phyloP scores from a whole-genome alignment of 2,888 invertebrate species.

The Platycnemis pennipes region DNA sequence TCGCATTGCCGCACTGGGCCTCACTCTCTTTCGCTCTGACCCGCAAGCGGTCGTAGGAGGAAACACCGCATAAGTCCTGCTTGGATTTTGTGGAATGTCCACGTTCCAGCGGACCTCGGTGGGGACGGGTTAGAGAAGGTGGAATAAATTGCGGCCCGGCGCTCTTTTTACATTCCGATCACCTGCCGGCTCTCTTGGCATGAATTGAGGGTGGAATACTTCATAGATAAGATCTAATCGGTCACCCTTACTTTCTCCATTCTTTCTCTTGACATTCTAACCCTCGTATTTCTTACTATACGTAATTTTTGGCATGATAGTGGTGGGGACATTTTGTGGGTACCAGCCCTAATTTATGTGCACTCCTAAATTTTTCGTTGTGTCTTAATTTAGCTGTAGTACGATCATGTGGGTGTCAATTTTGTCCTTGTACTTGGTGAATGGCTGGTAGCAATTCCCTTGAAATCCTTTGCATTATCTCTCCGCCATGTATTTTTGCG shows the following conservation, averaged over 20 bases:
- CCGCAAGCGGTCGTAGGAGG: not conserved
- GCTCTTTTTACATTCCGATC: constrained; percentile 47
- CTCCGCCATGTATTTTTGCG: too few relatives aligned
- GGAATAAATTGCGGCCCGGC: constrained; percentile 42
- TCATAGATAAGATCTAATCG: not conserved
- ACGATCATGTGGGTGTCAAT: too few relatives aligned
- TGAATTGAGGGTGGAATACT: constrained; percentile 4
- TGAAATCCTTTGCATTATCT: too few relatives aligned
- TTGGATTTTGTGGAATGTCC: constrained; percentile 49
- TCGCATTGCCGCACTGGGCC: not conserved
- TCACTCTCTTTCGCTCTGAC: not conserved
- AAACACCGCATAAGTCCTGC: not conserved
- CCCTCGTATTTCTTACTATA: not conserved
- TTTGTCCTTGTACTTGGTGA: too few relatives aligned
- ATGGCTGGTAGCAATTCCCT: too few relatives aligned
- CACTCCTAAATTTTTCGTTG: too few relatives aligned
- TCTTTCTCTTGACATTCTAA: not conserved
- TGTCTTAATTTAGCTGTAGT: too few relatives aligned
- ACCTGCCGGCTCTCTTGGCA: not conserved
- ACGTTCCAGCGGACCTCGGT: not conserved
- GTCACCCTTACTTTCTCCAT: not conserved
- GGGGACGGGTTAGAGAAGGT: not conserved
- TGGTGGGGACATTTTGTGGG: too few relatives aligned
- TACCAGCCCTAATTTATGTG: too few relatives aligned
- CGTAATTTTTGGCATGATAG: not conserved